These are phyloP conservation scores for Sebastes diaconus DNA, from an alignment of 2,797 vertebrate genomes.

Conservation along the genomic window DNA sequence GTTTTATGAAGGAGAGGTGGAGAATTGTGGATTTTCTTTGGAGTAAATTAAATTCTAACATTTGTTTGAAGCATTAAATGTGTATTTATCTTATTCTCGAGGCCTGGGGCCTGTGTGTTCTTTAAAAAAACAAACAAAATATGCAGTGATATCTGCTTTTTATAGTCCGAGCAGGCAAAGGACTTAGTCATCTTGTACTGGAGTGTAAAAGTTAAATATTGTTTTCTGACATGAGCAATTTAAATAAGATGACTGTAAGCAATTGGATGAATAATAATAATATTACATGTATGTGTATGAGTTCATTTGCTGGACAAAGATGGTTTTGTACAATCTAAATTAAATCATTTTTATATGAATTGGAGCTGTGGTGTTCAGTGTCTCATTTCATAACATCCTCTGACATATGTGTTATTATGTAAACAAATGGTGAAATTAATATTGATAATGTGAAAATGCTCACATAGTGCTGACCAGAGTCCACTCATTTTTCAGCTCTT, in stretches of 20 bases:
- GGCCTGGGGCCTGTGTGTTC: slow-evolving; percentile 78
- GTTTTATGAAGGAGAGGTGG: slow-evolving; percentile 11
- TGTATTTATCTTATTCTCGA: slow-evolving; percentile 60
- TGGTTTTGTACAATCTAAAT: slow-evolving; percentile 80
- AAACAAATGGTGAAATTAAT: background rate
- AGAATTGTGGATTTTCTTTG: background rate
- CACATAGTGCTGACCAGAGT: background rate
- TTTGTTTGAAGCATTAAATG: slow-evolving; percentile 15
- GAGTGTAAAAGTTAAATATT: slow-evolving; percentile 24
- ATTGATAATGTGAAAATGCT: background rate
- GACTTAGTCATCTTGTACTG: slow-evolving; percentile 61
- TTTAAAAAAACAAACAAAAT: slow-evolving; percentile 7
- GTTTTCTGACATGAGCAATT: slow-evolving; percentile 32
- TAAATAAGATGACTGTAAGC: slow-evolving; percentile 57
- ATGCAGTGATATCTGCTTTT: slow-evolving; percentile 49
- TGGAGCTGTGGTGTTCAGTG: slow-evolving; percentile 43
- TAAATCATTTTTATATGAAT: slow-evolving; percentile 74
- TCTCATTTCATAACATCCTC: slow-evolving; percentile 27
- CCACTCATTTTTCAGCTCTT: background rate
- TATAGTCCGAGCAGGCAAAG: slow-evolving; percentile 79
- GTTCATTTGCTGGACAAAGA: slow-evolving; percentile 87
- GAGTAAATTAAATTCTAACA: background rate
- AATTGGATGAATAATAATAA: slow-evolving; percentile 58
- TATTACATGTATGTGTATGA: slow-evolving; percentile 52
- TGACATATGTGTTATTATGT: background rate